Evolutionary conservation across 2,888 invertebrate species (phyloP), one percentile per base, ranked within the genome.

Genomic region (Nemotelus nigrinus): DNA sequence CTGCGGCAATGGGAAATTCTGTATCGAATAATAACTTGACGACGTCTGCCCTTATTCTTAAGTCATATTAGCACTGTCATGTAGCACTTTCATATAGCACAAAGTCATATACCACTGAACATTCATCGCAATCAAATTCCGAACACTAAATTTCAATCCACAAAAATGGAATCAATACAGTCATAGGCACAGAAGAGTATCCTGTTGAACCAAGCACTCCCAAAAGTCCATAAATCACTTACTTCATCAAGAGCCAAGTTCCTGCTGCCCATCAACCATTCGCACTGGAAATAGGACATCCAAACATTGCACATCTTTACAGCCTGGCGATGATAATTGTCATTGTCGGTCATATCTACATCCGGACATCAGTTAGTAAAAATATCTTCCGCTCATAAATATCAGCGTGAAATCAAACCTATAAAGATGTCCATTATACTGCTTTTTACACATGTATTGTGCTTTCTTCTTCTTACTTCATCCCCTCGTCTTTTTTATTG

Each of bases 341-440:
- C 50, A 44, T 68, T 41, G 53, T 53, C 50, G 70, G 53, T 55
- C 70, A 70, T 70, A 70, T 70, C 70, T 39, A 53, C 7, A 70
- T 55, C 39, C 41, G 70, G 70, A 70, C 70, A 70, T 7, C 70
- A 70, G 53, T 70, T 70, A 70, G 55, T 70, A 70, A 74, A 25
- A 74, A 63, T 25, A 74, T 74, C 74, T 74, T 74, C 60, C 74
- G 74, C 48, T 48, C 74, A 63, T 74, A 74, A 74, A 74, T 63
- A 74, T 74, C 74, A 60, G 74, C 70, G 55, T 43, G 55, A 70
- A 74, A 74, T 74, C 60, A 74, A 74, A 63, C 60, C 48, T 63
- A 74, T 74, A 74, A 74, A 74, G 74, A 74, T 74, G 8, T 63
- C 74, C 43, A 60, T 74, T 60, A 74, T 74, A 60, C 63, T 74